Evolutionary conservation across 2,113 vertebrate species (phyloP).

Genomic region (Taurulus bubalis): DNA sequence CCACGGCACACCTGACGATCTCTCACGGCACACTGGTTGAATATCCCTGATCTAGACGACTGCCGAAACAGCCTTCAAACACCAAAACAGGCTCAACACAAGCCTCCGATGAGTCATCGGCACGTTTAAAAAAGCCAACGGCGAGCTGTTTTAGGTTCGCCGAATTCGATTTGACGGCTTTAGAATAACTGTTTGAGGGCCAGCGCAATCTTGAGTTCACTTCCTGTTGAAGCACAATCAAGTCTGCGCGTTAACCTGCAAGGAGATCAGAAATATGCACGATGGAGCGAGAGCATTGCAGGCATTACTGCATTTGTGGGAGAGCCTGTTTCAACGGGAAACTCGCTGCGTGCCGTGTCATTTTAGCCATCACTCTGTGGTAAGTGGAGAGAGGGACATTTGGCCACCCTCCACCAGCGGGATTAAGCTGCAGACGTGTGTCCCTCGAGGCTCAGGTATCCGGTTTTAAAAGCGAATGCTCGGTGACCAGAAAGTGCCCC

Average conservation of each 20-base stretch:
- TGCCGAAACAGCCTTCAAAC: background rate
- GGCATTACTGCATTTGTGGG: background rate
- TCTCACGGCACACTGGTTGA: too few species aligned
- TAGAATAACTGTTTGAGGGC: slow-evolving; percentile 1
- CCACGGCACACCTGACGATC: too few species aligned
- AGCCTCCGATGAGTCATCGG: background rate
- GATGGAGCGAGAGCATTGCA: slow-evolving; percentile 12
- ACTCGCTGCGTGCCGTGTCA: slow-evolving; percentile 30
- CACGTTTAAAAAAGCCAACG: slow-evolving; percentile 2
- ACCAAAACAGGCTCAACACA: background rate
- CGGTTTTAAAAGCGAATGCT: slow-evolving; percentile 48
- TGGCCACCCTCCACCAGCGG: slow-evolving; percentile 3
- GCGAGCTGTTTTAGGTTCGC: background rate
- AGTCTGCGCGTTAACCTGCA: background rate
- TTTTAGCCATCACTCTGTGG: slow-evolving; percentile 37
- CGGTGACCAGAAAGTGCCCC: slow-evolving; percentile 20
- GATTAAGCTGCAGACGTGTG: slow-evolving; percentile 39
- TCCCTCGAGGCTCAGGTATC: slow-evolving; percentile 43
- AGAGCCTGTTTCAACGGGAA: slow-evolving; percentile 7
- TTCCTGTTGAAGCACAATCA: slow-evolving; percentile 14
- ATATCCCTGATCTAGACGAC: background rate
- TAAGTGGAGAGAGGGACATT: slow-evolving; percentile 30
- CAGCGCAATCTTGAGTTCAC: background rate
- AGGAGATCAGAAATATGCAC: slow-evolving; percentile 13
- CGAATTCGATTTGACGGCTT: background rate